Conservation (phyloP, 2,113 vertebrate genomes). For the mouse (Mus musculus) region GRCm39 chr10:56466501-56467000, state of each 20-base stretch:
- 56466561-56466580: background rate
- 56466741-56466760: too few species aligned
- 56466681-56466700: background rate
- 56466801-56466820: too few species aligned
- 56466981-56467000: background rate
- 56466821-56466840: too few species aligned
- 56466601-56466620: background rate
- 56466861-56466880: background rate
- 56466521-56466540: background rate
- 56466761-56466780: too few species aligned
- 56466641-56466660: background rate
- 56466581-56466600: background rate
- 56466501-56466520: background rate
- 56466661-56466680: background rate
- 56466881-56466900: background rate
- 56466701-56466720: background rate
- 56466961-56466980: background rate
- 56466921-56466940: background rate
- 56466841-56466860: too few species aligned
- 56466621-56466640: background rate
- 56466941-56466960: background rate
- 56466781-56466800: too few species aligned
- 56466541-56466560: background rate
- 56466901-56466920: background rate
- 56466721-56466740: too few species aligned